A percentile compares a stretch with the other conserved stretches of the same genome.
phyloP scores from a whole-genome alignment of 2,797 vertebrate genomes.

The Tolypeutes matacus region DNA sequence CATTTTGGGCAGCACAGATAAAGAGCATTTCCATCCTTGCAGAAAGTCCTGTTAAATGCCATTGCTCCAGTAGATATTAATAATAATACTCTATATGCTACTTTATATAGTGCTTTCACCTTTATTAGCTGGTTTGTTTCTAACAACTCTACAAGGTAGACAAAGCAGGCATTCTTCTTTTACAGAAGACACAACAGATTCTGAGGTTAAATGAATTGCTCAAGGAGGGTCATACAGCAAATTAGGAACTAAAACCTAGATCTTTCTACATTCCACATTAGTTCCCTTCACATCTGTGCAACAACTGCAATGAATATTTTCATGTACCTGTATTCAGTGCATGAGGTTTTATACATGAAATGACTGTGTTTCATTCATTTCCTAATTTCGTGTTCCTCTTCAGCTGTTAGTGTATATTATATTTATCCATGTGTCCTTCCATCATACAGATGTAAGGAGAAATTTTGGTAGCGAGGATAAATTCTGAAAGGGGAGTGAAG shows the following conservation, averaged over 20 bases:
- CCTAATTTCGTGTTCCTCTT: neutral
- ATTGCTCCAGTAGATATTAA: neutral
- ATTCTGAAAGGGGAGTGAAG: neutral
- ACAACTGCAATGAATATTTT: neutral
- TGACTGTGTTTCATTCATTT: neutral
- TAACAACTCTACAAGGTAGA: neutral
- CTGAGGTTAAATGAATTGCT: conserved; percentile 10
- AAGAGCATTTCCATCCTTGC: neutral
- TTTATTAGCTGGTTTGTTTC: neutral
- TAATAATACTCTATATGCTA: neutral
- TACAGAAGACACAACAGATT: neutral
- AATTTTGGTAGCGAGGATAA: neutral
- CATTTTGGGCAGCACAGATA: neutral
- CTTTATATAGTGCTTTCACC: neutral
- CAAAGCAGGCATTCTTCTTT: neutral
- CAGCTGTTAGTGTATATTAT: neutral
- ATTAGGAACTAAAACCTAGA: neutral
- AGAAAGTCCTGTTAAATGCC: neutral
- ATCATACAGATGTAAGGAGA: neutral
- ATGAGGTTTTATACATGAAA: neutral
- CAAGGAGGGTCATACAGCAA: neutral
- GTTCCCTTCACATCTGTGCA: neutral
- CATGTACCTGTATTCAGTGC: neutral
- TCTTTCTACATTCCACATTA: neutral
- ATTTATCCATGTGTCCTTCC: neutral